Conservation (phyloP, 2,113 vertebrate species). For the Eira barbara region DNA sequence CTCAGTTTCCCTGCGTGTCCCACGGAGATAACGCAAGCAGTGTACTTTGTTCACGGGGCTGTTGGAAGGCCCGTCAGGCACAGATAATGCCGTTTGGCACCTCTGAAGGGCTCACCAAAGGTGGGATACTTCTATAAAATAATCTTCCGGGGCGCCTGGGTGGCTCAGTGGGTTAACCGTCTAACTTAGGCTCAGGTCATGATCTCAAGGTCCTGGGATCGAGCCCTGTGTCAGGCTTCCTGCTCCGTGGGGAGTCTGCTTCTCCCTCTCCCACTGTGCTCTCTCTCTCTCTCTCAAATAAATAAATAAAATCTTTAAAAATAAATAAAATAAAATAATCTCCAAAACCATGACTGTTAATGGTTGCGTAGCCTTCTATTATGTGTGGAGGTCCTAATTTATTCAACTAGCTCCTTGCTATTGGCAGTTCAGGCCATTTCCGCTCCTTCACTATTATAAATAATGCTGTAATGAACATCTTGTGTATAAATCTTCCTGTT, state of each 20-base stretch:
- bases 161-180: neutral
- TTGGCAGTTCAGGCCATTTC: neutral
- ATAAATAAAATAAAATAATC: neutral
- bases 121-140: neutral
- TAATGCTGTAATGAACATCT: constrained; percentile 60
- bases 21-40: neutral
- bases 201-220: neutral
- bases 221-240: neutral
- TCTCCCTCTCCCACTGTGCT: neutral
- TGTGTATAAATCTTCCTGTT: constrained; percentile 44
- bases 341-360: neutral
- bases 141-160: neutral
- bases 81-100: neutral
- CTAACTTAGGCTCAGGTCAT: neutral
- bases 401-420: neutral
- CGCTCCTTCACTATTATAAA: constrained; percentile 24
- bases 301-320: neutral
- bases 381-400: neutral
- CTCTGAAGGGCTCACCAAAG: neutral
- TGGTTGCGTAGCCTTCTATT: neutral
- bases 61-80: neutral
- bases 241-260: neutral
- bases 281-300: neutral
- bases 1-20: neutral
- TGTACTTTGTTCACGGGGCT: neutral